Evolutionary conservation across 2,797 vertebrate species (phyloP).

Genomic region (Anabas testudineus): DNA sequence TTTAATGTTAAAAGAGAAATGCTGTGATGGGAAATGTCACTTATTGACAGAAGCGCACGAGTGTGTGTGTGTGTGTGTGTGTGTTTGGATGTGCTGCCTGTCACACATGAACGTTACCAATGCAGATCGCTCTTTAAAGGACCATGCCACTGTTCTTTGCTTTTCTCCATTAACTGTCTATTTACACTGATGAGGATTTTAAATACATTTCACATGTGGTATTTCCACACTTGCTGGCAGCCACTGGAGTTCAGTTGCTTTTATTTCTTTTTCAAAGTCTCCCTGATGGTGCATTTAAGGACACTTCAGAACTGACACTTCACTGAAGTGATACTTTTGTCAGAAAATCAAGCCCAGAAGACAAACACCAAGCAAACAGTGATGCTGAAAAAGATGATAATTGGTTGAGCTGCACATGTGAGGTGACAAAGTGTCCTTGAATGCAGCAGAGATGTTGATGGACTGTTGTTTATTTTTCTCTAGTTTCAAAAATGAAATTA

Average conservation of each 20-base stretch:
- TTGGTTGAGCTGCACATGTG: too few relatives aligned
- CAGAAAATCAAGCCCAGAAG: neutral
- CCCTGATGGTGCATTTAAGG: slow-evolving; percentile 30
- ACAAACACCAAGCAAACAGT: neutral
- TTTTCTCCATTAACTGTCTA: neutral
- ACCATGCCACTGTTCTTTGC: neutral
- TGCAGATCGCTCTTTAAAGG: slow-evolving; percentile 24
- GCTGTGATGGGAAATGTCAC: slow-evolving; percentile 54
- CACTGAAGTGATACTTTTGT: neutral
- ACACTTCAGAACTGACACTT: neutral
- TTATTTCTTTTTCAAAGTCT: neutral
- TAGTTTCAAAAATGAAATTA: too few relatives aligned
- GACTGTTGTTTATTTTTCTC: too few relatives aligned
- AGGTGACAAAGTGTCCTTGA: neutral
- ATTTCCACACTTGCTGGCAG: too few relatives aligned
- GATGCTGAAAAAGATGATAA: neutral
- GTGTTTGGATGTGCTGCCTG: slow-evolving; percentile 1
- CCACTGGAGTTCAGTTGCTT: neutral
- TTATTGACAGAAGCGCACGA: slow-evolving; percentile 50
- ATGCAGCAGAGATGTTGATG: neutral
- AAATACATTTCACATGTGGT: too few relatives aligned
- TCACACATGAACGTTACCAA: slow-evolving; percentile 26
- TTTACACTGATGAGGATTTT: neutral
- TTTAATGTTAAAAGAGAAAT: slow-evolving; percentile 46
- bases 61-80: slow-evolving; percentile 21